Evolutionary conservation across 2,113 vertebrate genomes (phyloP).

Genomic region (Eleginops maclovinus): DNA sequence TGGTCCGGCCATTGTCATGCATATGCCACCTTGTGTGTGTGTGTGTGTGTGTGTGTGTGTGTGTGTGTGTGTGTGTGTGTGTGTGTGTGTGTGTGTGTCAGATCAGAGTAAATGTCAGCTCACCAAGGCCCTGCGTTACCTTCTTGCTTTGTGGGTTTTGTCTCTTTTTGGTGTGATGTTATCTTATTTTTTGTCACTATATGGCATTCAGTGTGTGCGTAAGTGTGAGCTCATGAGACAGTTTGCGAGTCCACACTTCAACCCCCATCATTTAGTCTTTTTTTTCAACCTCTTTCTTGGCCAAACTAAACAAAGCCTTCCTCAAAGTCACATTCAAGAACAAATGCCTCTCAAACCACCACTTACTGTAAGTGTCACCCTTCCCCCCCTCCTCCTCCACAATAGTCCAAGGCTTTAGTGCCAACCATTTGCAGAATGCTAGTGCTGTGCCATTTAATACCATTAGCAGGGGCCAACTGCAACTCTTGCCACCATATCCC

Average conservation of each 20-base stretch:
- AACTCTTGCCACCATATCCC: conserved; percentile 46
- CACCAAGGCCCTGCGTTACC: conserved; percentile 45
- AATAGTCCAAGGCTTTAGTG: conserved; percentile 17
- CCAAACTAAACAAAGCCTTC: conserved; percentile 50
- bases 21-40: conserved; percentile 52
- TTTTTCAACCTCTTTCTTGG: conserved; percentile 31
- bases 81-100: conserved; percentile 27
- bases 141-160: conserved; percentile 26
- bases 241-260: conserved; percentile 9
- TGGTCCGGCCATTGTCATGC: conserved; percentile 69
- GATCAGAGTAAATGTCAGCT: conserved; percentile 68
- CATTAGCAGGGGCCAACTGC: conserved; percentile 31
- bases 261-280: conserved; percentile 17
- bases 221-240: background rate
- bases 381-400: conserved; percentile 12
- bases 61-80: conserved; percentile 28
- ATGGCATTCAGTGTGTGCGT: background rate
- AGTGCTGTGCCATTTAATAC: conserved; percentile 40
- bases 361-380: conserved; percentile 47
- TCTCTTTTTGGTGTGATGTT: conserved; percentile 7
- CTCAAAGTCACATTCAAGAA: conserved; percentile 66
- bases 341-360: conserved; percentile 52
- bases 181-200: conserved; percentile 19
- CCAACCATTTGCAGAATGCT: conserved; percentile 42
- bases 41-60: conserved; percentile 28